Evolutionary conservation across 2,113 vertebrate species (phyloP).

Genomic region (Myotis lucifugus): DNA sequence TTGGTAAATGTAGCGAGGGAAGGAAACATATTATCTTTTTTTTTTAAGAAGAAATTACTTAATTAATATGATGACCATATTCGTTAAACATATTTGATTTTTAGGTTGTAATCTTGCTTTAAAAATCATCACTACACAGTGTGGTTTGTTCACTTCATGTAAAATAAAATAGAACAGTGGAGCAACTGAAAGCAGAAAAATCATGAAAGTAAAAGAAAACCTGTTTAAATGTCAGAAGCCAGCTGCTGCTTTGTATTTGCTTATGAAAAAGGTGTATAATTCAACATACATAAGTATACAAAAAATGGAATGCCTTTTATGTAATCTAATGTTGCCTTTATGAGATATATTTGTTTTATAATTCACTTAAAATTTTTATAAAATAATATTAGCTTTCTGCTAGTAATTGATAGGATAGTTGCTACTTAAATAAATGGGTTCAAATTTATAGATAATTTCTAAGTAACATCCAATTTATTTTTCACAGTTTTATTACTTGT

Average conservation of each 20-base stretch:
- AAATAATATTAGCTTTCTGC: background rate
- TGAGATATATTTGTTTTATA: background rate
- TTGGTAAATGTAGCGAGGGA: background rate
- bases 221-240: background rate
- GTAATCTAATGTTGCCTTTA: background rate
- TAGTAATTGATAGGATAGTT: background rate
- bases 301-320: background rate
- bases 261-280: background rate
- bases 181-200: background rate
- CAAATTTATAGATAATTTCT: background rate
- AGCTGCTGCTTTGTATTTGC: background rate
- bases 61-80: background rate
- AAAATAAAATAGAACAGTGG: background rate
- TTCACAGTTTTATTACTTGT: background rate
- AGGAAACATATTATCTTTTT: background rate
- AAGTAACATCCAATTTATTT: background rate
- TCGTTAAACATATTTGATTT: background rate
- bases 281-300: background rate
- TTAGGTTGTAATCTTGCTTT: background rate
- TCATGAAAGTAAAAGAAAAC: background rate
- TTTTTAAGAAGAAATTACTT: background rate
- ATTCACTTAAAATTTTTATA: background rate
- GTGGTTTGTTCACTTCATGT: background rate
- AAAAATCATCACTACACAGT: background rate
- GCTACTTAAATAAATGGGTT: background rate